Base-by-base conservation (phyloP, 2,797 vertebrate species). In the Alectoris magna region DNA sequence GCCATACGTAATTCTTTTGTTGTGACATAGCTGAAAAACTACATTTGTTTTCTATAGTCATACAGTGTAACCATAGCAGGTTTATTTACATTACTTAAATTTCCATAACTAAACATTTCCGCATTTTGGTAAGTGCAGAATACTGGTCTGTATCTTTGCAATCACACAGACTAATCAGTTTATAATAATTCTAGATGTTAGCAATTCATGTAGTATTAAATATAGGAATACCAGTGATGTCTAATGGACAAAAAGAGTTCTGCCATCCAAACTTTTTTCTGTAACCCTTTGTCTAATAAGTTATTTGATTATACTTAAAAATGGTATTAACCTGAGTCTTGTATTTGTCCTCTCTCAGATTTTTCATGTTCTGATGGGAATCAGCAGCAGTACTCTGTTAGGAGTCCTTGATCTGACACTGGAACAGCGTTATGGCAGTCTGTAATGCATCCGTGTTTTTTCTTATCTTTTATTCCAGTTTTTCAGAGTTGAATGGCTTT, bases 31-130 rank as follows among this genome's bases (percentile, higher is more conserved):
- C 44, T 83, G 49, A 83, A 80, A 83, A 71, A 71, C 17, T n/a
- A 41, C 2, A 1, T 84, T 83, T 38, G 14, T 76, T 73, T 94
- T 86, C 76, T 78, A 15, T 51, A 81, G 27, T 73, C 56, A 38
- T 34, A 86, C 64, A 75, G 1, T 29, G 7, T 66, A 90, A 44
- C 11, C 38, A 36, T 5, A 76, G 12, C 22, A 56, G 10, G 8
- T 78, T 91, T 84, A 55, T 78, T 91, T 96, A 79, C 34, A 23
- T 60, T 82, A 81, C 49, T 72, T 41, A 31, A 12, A 17, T 93
- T 84, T 36, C 24, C 74, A 2, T n/a, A 70, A 70, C 11, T 75
- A 19, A 88, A 41, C 26, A 56, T 36, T 56, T 55, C 13, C 84
- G 0, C 77, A 39, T 21, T 91, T 83, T 68, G 60, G 1, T 69